These are phyloP conservation scores for Odontocerum albicorne DNA, from an alignment of 2,888 invertebrate genomes.

Conservation along the genomic window DNA sequence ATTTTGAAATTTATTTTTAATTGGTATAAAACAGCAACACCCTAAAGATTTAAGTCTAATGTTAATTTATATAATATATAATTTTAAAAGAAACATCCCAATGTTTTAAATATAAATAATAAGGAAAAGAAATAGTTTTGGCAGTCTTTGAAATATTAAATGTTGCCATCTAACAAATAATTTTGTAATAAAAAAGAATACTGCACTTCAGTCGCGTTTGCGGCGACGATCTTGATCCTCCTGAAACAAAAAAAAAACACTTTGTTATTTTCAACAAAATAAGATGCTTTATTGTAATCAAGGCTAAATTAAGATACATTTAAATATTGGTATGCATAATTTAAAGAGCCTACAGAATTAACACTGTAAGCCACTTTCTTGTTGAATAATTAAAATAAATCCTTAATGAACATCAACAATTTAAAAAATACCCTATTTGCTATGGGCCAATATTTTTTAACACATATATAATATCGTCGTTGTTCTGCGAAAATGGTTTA, in stretches of 20 bases:
- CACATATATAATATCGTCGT: too few relatives aligned
- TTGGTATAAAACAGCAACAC: conserved; percentile 32
- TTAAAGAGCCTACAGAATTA: too few relatives aligned
- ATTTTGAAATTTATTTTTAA: neutral
- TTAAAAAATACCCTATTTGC: too few relatives aligned
- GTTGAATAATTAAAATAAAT: too few relatives aligned
- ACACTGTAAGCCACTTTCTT: too few relatives aligned
- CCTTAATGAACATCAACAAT: too few relatives aligned
- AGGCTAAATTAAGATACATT: too few relatives aligned
- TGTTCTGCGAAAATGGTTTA: too few relatives aligned
- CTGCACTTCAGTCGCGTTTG: conserved; percentile 53
- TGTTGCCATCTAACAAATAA: conserved; percentile 25
- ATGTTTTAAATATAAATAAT: conserved; percentile 10
- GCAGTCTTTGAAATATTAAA: conserved; percentile 33
- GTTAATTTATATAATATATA: conserved; percentile 16
- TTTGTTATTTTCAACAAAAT: too few relatives aligned
- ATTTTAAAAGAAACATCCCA: conserved; percentile 5
- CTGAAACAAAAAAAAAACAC: conserved; percentile 43
- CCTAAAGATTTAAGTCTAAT: conserved; percentile 23
- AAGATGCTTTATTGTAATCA: too few relatives aligned
- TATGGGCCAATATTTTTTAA: too few relatives aligned
- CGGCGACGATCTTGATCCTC: conserved; percentile 57
- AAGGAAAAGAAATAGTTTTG: conserved; percentile 28
- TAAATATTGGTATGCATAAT: too few relatives aligned
- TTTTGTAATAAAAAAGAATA: conserved; percentile 7